Evolutionary conservation across 2,888 invertebrate species (phyloP).

Genomic region (Cybosia mesomella): DNA sequence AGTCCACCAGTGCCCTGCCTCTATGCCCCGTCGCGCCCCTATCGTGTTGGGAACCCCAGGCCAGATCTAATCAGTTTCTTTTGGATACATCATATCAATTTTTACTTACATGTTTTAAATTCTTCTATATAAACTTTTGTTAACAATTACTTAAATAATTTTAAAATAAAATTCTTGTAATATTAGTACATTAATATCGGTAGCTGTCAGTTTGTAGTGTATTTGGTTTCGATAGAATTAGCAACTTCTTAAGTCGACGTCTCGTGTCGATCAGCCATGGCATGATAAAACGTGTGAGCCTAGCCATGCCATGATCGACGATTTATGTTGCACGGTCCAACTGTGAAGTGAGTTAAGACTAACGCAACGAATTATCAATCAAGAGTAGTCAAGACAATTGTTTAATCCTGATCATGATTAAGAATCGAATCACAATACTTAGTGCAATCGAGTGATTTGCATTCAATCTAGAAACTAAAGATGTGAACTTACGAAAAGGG

Average conservation of each 20-base stretch:
- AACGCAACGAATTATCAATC: not conserved
- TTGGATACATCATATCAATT: conserved; percentile 36
- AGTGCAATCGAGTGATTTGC: not conserved
- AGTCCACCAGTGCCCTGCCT: too few relatives aligned
- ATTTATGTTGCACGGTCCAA: too few relatives aligned
- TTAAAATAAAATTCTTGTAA: too few relatives aligned
- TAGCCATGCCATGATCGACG: not conserved
- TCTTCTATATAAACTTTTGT: not conserved
- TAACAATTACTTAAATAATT: not conserved
- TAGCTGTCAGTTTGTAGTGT: too few relatives aligned
- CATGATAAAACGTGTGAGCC: not conserved
- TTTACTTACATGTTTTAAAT: conserved; percentile 19
- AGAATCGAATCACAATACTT: not conserved
- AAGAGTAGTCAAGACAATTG: too few relatives aligned
- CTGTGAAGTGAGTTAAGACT: too few relatives aligned
- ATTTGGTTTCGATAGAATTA: not conserved
- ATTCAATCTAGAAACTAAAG: not conserved
- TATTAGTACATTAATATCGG: not conserved
- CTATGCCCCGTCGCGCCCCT: too few relatives aligned
- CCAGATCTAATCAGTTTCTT: conserved; percentile 37
- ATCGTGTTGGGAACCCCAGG: too few relatives aligned
- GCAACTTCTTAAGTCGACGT: not conserved
- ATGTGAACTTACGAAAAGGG: not conserved
- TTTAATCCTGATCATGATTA: not conserved
- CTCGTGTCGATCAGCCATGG: not conserved